Percentiles rank a stretch among this genome's conserved stretches.
These are phyloP conservation scores for Xenops minutus DNA, from an alignment of 2,797 vertebrate species.

Conservation along the genomic window DNA sequence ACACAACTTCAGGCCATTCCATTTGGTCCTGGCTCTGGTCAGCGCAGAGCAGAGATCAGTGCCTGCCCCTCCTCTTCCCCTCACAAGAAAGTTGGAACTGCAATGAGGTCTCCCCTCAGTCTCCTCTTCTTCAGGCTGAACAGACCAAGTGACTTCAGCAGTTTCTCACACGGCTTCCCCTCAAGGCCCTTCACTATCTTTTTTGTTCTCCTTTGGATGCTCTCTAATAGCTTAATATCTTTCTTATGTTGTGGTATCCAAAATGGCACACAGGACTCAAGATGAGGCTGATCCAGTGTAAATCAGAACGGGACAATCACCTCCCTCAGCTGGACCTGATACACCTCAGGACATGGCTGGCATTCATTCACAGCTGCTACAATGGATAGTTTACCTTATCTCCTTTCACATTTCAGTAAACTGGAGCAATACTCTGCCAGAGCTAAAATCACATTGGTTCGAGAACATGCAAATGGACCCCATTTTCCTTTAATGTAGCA, in stretches of 20 bases:
- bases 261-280: background rate
- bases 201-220: fast-evolving
- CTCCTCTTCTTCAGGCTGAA: background rate
- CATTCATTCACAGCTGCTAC: background rate
- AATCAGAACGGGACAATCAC: background rate
- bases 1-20: background rate
- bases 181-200: background rate
- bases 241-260: background rate
- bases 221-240: background rate
- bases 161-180: background rate
- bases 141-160: background rate
- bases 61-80: background rate
- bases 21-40: background rate
- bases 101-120: background rate
- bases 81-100: background rate
- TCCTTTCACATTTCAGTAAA: background rate
- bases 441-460: background rate
- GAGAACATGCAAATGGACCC: background rate
- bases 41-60: background rate
- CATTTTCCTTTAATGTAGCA: background rate
- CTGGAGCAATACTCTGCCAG: background rate
- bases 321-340: no score
- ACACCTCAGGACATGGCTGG: background rate
- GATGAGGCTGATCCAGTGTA: background rate
- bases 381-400: background rate